phyloP scores from a whole-genome alignment of 1,140 invertebrate species.

The Cotesia vestalis region DNA sequence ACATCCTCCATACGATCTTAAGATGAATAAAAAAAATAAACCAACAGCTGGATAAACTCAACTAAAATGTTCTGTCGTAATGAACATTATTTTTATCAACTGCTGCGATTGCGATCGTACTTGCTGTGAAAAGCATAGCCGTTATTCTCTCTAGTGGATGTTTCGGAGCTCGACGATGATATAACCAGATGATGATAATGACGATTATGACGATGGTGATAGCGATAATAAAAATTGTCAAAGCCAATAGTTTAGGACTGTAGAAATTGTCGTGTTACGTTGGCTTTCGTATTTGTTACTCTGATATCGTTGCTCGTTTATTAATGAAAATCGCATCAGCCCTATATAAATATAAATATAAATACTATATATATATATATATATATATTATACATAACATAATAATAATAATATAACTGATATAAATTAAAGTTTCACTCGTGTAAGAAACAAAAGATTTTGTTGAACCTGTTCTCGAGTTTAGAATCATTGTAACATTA shows the following conservation, averaged over 20 bases:
- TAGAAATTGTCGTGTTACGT: neutral
- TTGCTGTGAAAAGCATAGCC: too few relatives aligned
- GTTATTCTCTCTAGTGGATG: too few relatives aligned
- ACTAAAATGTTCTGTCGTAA: neutral
- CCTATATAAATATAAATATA: too few relatives aligned
- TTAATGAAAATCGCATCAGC: neutral
- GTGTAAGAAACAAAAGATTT: too few relatives aligned
- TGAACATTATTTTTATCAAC: neutral
- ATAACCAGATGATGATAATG: neutral
- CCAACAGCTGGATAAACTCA: neutral
- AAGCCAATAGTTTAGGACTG: slow-evolving; percentile 3
- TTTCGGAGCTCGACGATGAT: too few relatives aligned
- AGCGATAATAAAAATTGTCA: neutral
- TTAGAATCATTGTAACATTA: too few relatives aligned
- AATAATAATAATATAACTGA: too few relatives aligned
- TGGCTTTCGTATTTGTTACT: slow-evolving; percentile 5
- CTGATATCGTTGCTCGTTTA: neutral
- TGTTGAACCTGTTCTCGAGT: too few relatives aligned
- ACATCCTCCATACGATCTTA: slow-evolving; percentile 62
- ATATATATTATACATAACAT: too few relatives aligned
- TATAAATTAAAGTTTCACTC: too few relatives aligned
- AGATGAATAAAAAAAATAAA: slow-evolving; percentile 43
- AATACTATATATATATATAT: too few relatives aligned
- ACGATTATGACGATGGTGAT: neutral
- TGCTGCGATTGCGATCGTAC: too few relatives aligned